These are phyloP conservation scores for Mormyrus proboscirostris DNA, from an alignment of 2,797 vertebrate species.

Conservation along the genomic window DNA sequence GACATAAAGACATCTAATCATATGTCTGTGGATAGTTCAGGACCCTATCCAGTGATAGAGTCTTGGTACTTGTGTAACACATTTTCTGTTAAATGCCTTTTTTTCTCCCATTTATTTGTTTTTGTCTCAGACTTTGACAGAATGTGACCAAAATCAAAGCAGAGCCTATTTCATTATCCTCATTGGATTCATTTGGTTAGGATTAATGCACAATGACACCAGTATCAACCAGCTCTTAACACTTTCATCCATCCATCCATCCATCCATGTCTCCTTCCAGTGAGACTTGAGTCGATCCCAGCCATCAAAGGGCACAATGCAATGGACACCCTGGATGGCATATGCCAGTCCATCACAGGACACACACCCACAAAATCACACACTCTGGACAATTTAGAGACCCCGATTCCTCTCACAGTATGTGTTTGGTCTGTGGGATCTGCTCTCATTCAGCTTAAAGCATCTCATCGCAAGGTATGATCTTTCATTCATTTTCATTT, in stretches of 20 bases:
- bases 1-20: not conserved
- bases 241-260: not conserved
- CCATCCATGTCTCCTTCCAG: not conserved
- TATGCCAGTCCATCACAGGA: not conserved
- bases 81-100: not conserved
- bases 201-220: not conserved
- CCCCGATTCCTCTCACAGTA: not conserved
- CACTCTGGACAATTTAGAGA: not conserved
- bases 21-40: not conserved
- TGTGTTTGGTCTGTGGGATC: not conserved
- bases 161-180: not conserved
- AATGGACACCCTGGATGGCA: not conserved
- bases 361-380: not conserved
- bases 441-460: not conserved
- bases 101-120: not conserved
- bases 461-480: not conserved
- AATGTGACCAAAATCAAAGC: not conserved
- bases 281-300: not conserved
- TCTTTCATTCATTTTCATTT: not conserved
- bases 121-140: not conserved
- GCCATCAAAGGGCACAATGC: not conserved
- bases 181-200: not conserved
- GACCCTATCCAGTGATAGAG: not conserved
- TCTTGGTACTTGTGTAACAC: not conserved
- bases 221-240: not conserved